phyloP scores from a whole-genome alignment of 2,888 invertebrate genomes.

The Xanthia togata region DNA sequence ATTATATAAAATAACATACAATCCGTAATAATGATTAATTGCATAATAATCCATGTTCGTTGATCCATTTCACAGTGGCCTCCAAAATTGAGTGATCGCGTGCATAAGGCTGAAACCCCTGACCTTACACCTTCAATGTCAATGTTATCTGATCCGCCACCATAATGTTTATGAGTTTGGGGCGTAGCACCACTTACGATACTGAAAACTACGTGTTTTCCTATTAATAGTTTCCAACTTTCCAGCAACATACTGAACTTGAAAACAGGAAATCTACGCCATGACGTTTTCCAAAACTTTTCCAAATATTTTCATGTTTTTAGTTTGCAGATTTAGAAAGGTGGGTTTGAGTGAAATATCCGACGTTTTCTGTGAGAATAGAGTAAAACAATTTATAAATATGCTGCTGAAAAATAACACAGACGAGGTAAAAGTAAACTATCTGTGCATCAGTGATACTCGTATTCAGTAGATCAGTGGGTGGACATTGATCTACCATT shows the following conservation, averaged over 20 bases:
- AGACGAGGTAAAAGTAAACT: slow-evolving; percentile 30
- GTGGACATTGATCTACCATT: slow-evolving; percentile 40
- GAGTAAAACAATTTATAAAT: slow-evolving; percentile 45
- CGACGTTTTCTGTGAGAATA: slow-evolving; percentile 33
- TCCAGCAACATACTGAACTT: not conserved
- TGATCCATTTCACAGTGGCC: slow-evolving; percentile 67
- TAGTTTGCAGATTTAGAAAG: slow-evolving; percentile 28
- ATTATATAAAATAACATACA: slow-evolving; percentile 14
- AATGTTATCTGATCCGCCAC: slow-evolving; percentile 77
- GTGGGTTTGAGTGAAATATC: slow-evolving; percentile 50
- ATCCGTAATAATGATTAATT: slow-evolving; percentile 35
- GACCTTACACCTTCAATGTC: slow-evolving; percentile 78
- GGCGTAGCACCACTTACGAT: slow-evolving; percentile 53
- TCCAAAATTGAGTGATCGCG: slow-evolving; percentile 82
- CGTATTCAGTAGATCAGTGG: slow-evolving; percentile 27
- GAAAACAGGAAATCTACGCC: slow-evolving; percentile 35
- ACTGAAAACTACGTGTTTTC: slow-evolving; percentile 41
- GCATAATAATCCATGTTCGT: slow-evolving; percentile 32
- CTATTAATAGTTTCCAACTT: slow-evolving; percentile 37
- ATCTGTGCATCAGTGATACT: slow-evolving; percentile 30
- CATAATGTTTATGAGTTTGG: slow-evolving; percentile 67
- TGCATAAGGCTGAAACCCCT: slow-evolving; percentile 73
- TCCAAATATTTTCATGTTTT: slow-evolving; percentile 19
- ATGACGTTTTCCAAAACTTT: slow-evolving; percentile 3
- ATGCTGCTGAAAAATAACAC: slow-evolving; percentile 32